Evolutionary conservation across 2,888 invertebrate species (phyloP), one percentile per base, ranked within the genome.

Genomic region (Lingula anatina): DNA sequence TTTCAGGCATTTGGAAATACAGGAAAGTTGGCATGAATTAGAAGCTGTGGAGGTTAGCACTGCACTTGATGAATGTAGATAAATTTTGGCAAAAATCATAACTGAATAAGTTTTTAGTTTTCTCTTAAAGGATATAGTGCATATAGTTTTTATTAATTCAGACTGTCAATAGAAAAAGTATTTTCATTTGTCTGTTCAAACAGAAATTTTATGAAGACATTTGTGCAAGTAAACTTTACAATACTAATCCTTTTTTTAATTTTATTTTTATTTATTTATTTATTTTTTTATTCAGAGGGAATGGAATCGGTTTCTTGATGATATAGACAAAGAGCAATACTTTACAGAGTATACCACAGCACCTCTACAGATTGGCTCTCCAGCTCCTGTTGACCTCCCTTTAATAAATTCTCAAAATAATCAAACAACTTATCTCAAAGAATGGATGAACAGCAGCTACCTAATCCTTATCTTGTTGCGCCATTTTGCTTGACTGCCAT

Each of bases 401-500:
- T 40, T 70, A 12, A 46, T 56, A 7, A 58, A 68, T 61, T 67
- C 64, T 5, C 53, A 60, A 44, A 59, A 62, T 5, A 59, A 57
- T 9, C 36, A 58, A 42, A 20, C 44, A 47, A 56, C 55, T 40
- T 53, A 53, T 44, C 49, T 71, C 35, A 39, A 46, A 25, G 47
- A 61, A 15, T 56, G 54, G 40, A 46, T 66, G 4, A 45, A 42
- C 12, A 26, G 47, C 25, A 50, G 49, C n/a, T 23, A 50, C 23
- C 51, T 65, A 3, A 50, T 71, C 26, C 53, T 70, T 20, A 55
- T 71, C 5, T 46, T 70, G 35, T 56, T 71, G 27, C 59, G 73
- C 15, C 73, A 73, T 53, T 73, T 71, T 62, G 71, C 70, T 36
- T 73, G 73, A 73, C 65, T 70, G 9, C 73, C 73, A 44, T 73